Percentiles rank a stretch among this genome's conserved stretches.
Evolutionary conservation across 2,888 invertebrate genomes (phyloP).

Genomic region (Drosophila fungiperda): DNA sequence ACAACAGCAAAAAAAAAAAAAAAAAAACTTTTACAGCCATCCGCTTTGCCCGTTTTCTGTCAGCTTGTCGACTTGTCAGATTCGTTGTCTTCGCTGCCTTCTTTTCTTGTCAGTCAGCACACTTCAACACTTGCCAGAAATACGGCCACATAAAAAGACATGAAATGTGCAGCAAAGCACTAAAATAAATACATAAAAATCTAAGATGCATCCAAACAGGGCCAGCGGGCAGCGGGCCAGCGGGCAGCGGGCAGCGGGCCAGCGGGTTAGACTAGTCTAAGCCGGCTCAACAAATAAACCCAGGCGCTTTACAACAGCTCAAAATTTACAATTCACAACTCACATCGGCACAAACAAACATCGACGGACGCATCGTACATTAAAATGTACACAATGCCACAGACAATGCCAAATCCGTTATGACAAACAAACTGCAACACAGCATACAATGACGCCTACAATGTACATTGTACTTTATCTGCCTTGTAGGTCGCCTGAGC

Average conservation of each 20-base stretch:
- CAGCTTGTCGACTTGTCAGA: conserved; percentile 16
- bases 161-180: conserved; percentile 56
- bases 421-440: conserved; percentile 39
- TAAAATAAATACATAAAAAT: conserved; percentile 50
- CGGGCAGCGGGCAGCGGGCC: not conserved
- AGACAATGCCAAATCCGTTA: conserved; percentile 36
- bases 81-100: not conserved
- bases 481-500: conserved; percentile 34
- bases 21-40: conserved; percentile 51
- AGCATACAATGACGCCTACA: conserved; percentile 34
- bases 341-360: not conserved
- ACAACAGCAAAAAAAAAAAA: conserved; percentile 28
- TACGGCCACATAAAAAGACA: conserved; percentile 73
- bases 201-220: conserved; percentile 12
- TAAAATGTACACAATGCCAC: conserved; percentile 10
- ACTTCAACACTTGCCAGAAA: conserved; percentile 72
- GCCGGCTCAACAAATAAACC: conserved; percentile 72
- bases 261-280: conserved; percentile 37
- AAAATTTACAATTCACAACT: not conserved
- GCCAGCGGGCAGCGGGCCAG: not conserved
- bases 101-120: conserved; percentile 31
- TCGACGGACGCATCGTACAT: not conserved
- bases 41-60: conserved; percentile 49
- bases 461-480: conserved; percentile 31
- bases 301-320: conserved; percentile 44